phyloP scores from a whole-genome alignment of 2,113 vertebrate species.

The Elachura formosa region DNA sequence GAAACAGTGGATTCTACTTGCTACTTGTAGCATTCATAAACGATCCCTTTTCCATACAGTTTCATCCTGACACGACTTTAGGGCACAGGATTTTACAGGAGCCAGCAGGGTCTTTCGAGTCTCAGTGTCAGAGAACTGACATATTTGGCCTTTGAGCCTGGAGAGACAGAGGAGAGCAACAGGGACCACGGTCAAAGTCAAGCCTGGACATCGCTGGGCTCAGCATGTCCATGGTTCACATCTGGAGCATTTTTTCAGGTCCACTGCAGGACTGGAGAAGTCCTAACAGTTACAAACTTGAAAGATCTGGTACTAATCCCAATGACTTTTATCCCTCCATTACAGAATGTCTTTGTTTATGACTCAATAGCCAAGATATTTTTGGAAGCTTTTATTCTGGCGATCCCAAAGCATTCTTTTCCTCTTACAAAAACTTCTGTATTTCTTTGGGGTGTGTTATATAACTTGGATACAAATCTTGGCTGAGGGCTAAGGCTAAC shows the following conservation, averaged over 20 bases:
- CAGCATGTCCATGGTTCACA: background rate
- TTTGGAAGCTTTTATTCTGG: slow-evolving; percentile 18
- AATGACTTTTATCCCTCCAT: background rate
- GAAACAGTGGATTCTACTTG: background rate
- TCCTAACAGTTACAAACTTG: background rate
- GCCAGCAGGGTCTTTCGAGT: background rate
- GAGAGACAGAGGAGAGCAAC: background rate
- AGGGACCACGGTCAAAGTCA: background rate
- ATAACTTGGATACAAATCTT: background rate
- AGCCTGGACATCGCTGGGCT: background rate
- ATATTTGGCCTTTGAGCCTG: background rate
- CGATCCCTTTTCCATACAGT: background rate
- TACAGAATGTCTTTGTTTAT: background rate
- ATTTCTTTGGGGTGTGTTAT: background rate
- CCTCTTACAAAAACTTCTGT: background rate
- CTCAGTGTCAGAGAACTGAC: background rate
- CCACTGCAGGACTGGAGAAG: background rate
- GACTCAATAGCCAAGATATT: background rate
- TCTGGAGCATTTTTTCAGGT: background rate
- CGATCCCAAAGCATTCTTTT: background rate
- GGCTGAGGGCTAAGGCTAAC: background rate
- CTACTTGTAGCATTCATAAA: background rate
- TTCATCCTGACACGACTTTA: background rate
- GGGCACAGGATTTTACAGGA: background rate
- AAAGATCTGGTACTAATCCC: background rate